Conservation (phyloP, 2,113 vertebrate genomes). For the Patagioenas fasciata region DNA sequence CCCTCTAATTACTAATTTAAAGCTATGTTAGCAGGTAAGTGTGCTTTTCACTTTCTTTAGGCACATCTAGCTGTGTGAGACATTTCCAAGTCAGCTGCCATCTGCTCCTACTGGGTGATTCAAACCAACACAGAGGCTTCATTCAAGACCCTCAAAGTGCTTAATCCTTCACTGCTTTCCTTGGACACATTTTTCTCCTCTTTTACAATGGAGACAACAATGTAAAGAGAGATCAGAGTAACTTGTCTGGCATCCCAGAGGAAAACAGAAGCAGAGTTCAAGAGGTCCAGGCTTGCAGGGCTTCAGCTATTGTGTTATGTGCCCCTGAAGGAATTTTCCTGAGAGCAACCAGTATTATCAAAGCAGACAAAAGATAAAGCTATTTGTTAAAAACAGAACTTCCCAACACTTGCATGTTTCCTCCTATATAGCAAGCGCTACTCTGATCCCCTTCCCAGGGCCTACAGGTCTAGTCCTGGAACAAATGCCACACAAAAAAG, state of each 20-base stretch:
- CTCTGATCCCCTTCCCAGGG: background rate
- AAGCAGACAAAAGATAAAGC: background rate
- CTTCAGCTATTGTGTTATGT: background rate
- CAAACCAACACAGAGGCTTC: background rate
- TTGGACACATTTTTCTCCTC: background rate
- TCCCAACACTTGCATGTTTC: background rate
- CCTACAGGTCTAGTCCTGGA: background rate
- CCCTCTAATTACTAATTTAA: background rate
- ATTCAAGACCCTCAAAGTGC: background rate
- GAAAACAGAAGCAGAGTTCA: slow-evolving; percentile 17
- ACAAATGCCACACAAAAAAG: background rate
- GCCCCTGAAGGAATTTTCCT: slow-evolving; percentile 9
- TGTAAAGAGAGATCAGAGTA: background rate
- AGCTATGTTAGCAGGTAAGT: background rate
- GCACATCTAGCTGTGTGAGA: background rate
- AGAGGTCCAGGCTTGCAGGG: background rate
- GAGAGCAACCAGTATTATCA: background rate
- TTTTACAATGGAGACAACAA: slow-evolving; percentile 6
- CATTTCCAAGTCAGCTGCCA: background rate
- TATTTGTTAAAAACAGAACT: slow-evolving; percentile 37
- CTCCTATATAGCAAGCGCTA: background rate
- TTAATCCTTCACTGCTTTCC: slow-evolving; percentile 18
- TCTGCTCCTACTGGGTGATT: background rate
- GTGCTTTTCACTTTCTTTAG: background rate
- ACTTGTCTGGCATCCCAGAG: background rate